Evolutionary conservation across 2,113 vertebrate genomes (phyloP).

Genomic region (Notothenia rossii): DNA sequence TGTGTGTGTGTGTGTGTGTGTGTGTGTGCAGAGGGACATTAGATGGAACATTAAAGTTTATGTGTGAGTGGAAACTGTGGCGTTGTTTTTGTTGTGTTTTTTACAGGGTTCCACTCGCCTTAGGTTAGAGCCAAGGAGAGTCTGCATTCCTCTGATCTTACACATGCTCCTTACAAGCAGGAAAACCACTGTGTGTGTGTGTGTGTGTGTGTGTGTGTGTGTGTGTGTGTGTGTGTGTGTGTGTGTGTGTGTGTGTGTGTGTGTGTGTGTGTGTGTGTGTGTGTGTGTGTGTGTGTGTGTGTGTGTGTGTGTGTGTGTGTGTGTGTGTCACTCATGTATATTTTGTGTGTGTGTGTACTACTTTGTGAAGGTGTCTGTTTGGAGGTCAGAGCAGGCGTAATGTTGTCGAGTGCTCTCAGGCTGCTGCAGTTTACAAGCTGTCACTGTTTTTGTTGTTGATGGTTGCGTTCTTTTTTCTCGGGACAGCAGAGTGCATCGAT

Average conservation of each 20-base stretch:
- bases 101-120: conserved; percentile 66
- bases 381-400: too few relatives aligned
- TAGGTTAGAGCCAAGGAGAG: conserved; percentile 65
- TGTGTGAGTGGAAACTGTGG: conserved; percentile 74
- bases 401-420: too few relatives aligned
- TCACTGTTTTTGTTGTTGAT: conserved; percentile 41
- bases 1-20: too few relatives aligned
- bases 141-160: conserved; percentile 70
- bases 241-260: too few relatives aligned
- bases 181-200: neutral
- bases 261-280: too few relatives aligned
- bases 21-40: too few relatives aligned
- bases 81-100: conserved; percentile 70
- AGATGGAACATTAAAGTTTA: conserved; percentile 66
- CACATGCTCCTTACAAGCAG: conserved; percentile 55
- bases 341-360: too few relatives aligned
- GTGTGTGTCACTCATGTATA: too few relatives aligned
- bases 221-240: too few relatives aligned
- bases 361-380: too few relatives aligned
- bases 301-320: neutral
- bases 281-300: too few relatives aligned
- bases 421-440: conserved; percentile 59
- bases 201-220: neutral
- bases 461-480: conserved; percentile 4
- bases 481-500: neutral